Conservation (phyloP, 2,113 vertebrate species). For the Rhinoptilus africanus region DNA sequence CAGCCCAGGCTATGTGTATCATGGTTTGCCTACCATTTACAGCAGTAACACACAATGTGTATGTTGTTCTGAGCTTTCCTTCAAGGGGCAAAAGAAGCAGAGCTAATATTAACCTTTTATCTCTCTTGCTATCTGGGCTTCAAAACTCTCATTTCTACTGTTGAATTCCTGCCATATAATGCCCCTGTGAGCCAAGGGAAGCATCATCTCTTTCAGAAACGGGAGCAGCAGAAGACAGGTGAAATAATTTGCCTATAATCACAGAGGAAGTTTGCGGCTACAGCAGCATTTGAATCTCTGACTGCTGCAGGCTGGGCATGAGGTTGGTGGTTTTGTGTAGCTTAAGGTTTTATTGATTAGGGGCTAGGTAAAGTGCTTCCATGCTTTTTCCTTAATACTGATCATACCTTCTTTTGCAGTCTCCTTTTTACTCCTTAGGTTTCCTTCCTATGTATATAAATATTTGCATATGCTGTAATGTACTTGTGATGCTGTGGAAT, state of each 20-base stretch:
- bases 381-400: not conserved
- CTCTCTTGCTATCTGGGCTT: not conserved
- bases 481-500: not conserved
- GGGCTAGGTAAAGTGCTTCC: not conserved
- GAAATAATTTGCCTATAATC: not conserved
- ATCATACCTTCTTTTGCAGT: not conserved
- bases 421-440: not conserved
- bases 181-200: not conserved
- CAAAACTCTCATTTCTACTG: not conserved
- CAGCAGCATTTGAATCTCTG: not conserved
- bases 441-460: not conserved
- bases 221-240: not conserved
- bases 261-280: not conserved
- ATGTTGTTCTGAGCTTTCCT: not conserved
- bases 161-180: not conserved
- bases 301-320: not conserved
- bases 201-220: not conserved
- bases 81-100: not conserved
- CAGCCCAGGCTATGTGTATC: not conserved
- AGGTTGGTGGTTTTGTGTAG: not conserved
- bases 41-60: not conserved
- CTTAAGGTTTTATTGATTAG: not conserved
- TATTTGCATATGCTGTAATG: not conserved
- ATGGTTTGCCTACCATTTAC: not conserved
- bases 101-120: not conserved